Evolutionary conservation across 2,888 invertebrate genomes (phyloP).

Genomic region (Podotricha telesiphe): DNA sequence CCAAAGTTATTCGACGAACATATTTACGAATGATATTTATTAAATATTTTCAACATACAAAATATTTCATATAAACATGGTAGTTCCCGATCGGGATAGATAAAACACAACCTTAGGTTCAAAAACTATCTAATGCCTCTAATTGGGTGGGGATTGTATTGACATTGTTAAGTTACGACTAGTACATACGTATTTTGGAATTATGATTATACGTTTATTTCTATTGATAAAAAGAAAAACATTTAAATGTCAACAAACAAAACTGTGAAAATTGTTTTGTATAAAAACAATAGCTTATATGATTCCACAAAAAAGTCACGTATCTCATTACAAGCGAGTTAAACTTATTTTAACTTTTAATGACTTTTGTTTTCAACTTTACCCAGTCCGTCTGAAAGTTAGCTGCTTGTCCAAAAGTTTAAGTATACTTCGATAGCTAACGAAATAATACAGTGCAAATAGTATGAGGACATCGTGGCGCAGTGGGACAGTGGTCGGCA

Average conservation of each 20-base stretch:
- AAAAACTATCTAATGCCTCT: too few species aligned
- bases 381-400: conserved; percentile 3
- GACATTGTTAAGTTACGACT: too few species aligned
- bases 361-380: conserved; percentile 31
- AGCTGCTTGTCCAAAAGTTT: not conserved
- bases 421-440: conserved; percentile 12
- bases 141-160: too few species aligned
- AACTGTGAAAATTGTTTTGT: not conserved
- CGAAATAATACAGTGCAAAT: not conserved
- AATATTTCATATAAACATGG: too few species aligned
- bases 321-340: conserved; percentile 30
- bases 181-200: too few species aligned
- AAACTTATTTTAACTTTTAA: conserved; percentile 37
- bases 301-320: conserved; percentile 33
- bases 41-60: not conserved
- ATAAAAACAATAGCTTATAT: conserved; percentile 14
- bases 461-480: not conserved
- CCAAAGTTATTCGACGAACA: not conserved
- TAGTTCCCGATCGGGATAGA: too few species aligned
- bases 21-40: not conserved
- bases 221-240: too few species aligned
- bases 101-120: too few species aligned
- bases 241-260: not conserved
- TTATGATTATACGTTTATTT: too few species aligned
- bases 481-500: not conserved